Base-by-base conservation (phyloP, 1,140 invertebrate species). In the Drosophila pallidifrons region DNA sequence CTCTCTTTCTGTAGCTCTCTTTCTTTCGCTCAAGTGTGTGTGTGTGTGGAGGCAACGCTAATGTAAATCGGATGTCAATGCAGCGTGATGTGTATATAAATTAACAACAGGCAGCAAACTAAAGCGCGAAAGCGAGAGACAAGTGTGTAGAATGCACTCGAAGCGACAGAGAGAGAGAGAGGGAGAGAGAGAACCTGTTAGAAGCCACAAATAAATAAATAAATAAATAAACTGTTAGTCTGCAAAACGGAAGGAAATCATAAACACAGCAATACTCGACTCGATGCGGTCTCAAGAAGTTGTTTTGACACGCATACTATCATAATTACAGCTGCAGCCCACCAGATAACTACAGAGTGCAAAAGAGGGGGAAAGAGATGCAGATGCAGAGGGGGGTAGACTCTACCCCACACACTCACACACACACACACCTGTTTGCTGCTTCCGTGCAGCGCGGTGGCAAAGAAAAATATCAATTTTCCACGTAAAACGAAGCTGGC, bases 41-140 rank as follows among this genome's bases (percentile, higher is more conserved):
- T 32, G 30, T 32, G 5, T 32, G 32, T 32, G 46, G 35, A 55
- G 43, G 64, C 61, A 60, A 49, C 66, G 64, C 85, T 92, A 92
- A 92, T 92, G 90, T 92, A 92, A 92, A 92, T 92, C 91, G 91
- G 91, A 92, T 92, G 91, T 92, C 82, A 91, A 90, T 83, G 86
- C 77, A 85, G 79, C 89, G 85, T 86, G 89, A 82, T 83, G 81
- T 78, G 89, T 86, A 89, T 88, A 91, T 91, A 88, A 91, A 89
- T 91, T 89, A 83, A 70, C 55, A 73, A 8, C 30, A 38, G 55
- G 45, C 41, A 43, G 41, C 41, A 25, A 25, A 45, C 25, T 41
- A 47, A n/a, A 75, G 67, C 66, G 67, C 49, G 30, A 52, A 47
- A 69, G 61, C 49, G 32, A 74, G 61, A 54, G 32, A 74, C 15